Conservation (phyloP, 2,113 vertebrate species). For the Columba janthina region DNA sequence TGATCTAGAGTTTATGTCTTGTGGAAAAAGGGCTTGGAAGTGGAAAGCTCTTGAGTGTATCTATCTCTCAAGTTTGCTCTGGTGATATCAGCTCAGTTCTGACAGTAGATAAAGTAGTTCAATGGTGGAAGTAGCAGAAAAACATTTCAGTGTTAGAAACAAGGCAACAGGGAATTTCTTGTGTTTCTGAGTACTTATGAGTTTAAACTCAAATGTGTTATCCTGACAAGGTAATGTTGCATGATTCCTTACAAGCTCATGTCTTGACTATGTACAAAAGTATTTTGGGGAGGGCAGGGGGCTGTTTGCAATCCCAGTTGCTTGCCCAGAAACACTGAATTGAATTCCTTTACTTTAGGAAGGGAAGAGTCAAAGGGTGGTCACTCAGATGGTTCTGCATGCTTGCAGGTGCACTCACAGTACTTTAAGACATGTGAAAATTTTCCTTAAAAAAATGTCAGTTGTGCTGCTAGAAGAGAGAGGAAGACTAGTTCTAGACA, state of each 20-base stretch:
- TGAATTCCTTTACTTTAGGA: background rate
- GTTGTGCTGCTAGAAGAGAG: background rate
- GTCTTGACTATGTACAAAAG: fast-evolving
- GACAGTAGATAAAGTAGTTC: background rate
- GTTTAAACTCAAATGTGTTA: background rate
- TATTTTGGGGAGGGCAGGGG: too few relatives aligned
- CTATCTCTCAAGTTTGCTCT: background rate
- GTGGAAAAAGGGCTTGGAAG: background rate
- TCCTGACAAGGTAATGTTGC: background rate
- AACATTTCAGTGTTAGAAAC: background rate
- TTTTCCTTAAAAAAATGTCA: background rate
- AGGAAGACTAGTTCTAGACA: background rate
- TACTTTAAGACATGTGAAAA: fast-evolving
- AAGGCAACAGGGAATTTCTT: background rate
- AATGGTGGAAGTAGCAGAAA: background rate
- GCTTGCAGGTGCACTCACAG: background rate
- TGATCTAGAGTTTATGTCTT: background rate
- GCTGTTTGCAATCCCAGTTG: background rate
- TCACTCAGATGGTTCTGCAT: fast-evolving
- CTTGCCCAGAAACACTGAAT: background rate
- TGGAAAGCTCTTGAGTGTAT: background rate
- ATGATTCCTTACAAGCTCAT: background rate
- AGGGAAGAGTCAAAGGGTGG: background rate
- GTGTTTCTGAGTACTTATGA: background rate
- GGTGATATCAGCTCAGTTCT: background rate